phyloP scores from a whole-genome alignment of 2,113 vertebrate genomes.

The Chloropsis cyanopogon region DNA sequence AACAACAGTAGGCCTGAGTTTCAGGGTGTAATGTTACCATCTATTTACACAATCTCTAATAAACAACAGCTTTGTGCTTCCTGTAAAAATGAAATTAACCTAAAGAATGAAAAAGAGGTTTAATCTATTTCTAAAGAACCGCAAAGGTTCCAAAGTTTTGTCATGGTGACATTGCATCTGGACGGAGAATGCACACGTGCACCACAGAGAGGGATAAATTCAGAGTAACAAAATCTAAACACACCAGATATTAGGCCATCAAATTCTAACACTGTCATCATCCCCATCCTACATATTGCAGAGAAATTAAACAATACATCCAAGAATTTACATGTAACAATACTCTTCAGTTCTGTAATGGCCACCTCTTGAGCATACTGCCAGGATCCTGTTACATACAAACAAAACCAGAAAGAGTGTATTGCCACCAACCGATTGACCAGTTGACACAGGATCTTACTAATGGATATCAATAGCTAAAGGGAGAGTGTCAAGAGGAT shows the following conservation, averaged over 20 bases:
- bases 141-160: neutral
- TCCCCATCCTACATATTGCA: neutral
- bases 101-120: neutral
- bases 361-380: neutral
- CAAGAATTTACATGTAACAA: neutral
- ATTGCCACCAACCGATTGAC: neutral
- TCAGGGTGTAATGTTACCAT: neutral
- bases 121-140: neutral
- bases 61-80: neutral
- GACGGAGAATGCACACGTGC: rapidly evolving
- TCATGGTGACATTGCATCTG: neutral
- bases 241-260: neutral
- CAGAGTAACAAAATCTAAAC: neutral
- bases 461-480: neutral
- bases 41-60: neutral
- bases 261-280: neutral
- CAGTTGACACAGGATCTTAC: neutral
- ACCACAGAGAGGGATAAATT: neutral
- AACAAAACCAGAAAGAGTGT: neutral
- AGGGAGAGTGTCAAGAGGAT: neutral
- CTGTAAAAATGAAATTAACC: neutral
- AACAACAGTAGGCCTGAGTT: neutral
- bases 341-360: neutral
- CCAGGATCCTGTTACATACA: neutral
- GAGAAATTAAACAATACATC: neutral